These are phyloP conservation scores for Brenthis daphne DNA, from an alignment of 2,888 invertebrate genomes.

Conservation along the genomic window DNA sequence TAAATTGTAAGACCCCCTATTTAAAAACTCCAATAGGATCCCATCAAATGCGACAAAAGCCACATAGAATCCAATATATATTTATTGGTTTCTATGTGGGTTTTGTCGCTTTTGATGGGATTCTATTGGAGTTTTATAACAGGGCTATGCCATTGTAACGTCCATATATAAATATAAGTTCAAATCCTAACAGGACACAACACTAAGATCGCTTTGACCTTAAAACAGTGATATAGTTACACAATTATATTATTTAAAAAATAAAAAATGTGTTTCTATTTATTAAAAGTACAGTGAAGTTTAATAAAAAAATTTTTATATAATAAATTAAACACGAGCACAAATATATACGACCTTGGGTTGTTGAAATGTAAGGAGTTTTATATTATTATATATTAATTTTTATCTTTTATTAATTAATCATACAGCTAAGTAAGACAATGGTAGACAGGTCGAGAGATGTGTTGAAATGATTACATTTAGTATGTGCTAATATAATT, in stretches of 20 bases:
- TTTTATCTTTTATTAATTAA: conserved; percentile 3
- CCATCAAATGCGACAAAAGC: no score
- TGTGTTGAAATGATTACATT: conserved; percentile 32
- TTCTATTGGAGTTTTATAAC: no score
- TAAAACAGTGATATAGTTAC: background rate
- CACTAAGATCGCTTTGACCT: conserved; percentile 8
- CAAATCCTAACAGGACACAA: conserved; percentile 24
- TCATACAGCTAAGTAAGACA: conserved; percentile 4
- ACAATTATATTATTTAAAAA: background rate
- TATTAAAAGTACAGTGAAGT: background rate
- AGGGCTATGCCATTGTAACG: conserved; percentile 9
- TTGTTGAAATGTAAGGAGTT: no score
- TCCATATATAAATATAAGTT: conserved; percentile 20
- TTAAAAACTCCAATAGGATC: no score
- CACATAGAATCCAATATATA: no score
- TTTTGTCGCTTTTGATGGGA: no score
- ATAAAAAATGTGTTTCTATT: background rate
- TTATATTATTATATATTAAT: no score
- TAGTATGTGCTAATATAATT: conserved; percentile 75
- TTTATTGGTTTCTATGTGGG: no score
- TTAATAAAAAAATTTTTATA: no score
- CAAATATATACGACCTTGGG: no score
- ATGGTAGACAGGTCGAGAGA: background rate
- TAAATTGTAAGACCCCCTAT: background rate
- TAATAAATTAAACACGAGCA: no score